phyloP scores from a whole-genome alignment of 2,797 vertebrate species.

The Halcyon leucocephala region DNA sequence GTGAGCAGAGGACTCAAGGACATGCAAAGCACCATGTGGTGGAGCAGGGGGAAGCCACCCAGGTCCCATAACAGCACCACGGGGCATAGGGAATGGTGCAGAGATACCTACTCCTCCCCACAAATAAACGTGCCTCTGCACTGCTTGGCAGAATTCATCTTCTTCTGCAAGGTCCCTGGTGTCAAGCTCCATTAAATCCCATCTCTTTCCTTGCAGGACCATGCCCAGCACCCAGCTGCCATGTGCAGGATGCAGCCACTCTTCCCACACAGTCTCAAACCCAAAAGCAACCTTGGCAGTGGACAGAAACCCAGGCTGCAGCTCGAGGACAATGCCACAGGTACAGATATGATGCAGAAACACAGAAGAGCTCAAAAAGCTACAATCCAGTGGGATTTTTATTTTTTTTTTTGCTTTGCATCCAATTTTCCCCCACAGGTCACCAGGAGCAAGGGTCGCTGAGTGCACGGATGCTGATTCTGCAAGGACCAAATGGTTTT shows the following conservation, averaged over 20 bases:
- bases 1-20: neutral
- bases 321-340: neutral
- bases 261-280: neutral
- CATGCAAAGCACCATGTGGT: rapidly evolving
- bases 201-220: neutral
- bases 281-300: rapidly evolving
- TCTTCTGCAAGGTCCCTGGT: neutral
- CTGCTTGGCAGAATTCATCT: neutral
- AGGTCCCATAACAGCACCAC: rapidly evolving
- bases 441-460: rapidly evolving
- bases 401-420: neutral
- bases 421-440: neutral
- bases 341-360: neutral
- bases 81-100: neutral
- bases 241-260: rapidly evolving
- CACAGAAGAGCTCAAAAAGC: neutral
- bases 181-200: conserved; percentile 51
- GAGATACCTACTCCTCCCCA: neutral
- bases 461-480: rapidly evolving
- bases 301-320: neutral
- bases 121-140: rapidly evolving
- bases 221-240: neutral
- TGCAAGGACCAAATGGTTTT: neutral
- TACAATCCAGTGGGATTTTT: neutral
- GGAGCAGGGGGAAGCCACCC: rapidly evolving